These are phyloP conservation scores for Hoplostethus atlanticus DNA, from an alignment of 2,797 vertebrate species.

Conservation along the genomic window DNA sequence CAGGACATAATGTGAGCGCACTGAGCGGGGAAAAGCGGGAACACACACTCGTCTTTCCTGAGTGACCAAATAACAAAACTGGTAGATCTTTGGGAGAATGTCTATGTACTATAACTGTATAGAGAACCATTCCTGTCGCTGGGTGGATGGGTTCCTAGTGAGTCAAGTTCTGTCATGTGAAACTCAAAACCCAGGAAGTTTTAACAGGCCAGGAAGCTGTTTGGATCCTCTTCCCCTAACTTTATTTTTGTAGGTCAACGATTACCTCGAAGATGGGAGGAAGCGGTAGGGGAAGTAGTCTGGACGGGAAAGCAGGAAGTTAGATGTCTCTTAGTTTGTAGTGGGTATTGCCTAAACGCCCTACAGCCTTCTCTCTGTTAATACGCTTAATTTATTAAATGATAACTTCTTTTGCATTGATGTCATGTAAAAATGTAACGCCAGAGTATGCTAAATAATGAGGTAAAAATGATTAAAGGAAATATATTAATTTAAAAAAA, in stretches of 20 bases:
- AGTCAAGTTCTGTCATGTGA: conserved; percentile 20
- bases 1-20: not conserved
- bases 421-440: conserved; percentile 92
- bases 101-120: conserved; percentile 29
- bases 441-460: conserved; percentile 74
- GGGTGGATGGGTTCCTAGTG: conserved; percentile 17
- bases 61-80: conserved; percentile 54
- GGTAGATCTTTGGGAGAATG: conserved; percentile 31
- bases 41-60: conserved; percentile 37
- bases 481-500: conserved; percentile 86
- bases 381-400: conserved; percentile 96
- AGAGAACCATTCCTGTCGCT: conserved; percentile 45
- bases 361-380: conserved; percentile 84
- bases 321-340: conserved; percentile 71
- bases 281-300: conserved; percentile 44
- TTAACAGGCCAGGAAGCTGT: conserved; percentile 8
- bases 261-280: conserved; percentile 47
- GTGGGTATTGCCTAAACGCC: conserved; percentile 62
- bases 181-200: conserved; percentile 27
- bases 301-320: conserved; percentile 22
- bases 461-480: conserved; percentile 68
- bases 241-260: conserved; percentile 15
- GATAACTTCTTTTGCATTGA: conserved; percentile 87
- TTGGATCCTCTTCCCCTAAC: not conserved
- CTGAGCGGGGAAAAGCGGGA: conserved; percentile 31